Conservation (phyloP, 2,113 vertebrate genomes). For the Pleuronectes platessa region DNA sequence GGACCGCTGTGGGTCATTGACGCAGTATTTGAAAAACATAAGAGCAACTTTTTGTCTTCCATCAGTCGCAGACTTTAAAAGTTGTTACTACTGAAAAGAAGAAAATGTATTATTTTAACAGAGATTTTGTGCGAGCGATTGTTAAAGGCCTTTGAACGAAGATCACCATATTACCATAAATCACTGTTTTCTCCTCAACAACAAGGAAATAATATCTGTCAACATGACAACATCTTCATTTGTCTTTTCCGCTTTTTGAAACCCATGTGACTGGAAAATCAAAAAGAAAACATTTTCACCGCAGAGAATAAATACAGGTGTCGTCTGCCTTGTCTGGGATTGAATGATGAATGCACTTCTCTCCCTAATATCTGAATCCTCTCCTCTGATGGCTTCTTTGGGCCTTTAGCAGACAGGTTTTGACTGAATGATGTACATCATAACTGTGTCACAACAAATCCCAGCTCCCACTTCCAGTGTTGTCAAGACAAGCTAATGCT, state of each 20-base stretch:
- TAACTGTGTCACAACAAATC: conserved; percentile 44
- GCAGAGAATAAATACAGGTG: conserved; percentile 45
- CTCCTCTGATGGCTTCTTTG: conserved; percentile 42
- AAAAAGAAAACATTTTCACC: background rate
- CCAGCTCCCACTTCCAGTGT: conserved; percentile 20
- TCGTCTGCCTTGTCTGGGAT: conserved; percentile 46
- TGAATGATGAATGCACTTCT: conserved; percentile 19
- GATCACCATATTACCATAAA: background rate
- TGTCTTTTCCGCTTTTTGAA: conserved; percentile 1
- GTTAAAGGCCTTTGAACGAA: background rate
- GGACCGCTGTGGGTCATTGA: too few relatives aligned
- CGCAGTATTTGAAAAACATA: too few relatives aligned
- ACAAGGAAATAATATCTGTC: background rate
- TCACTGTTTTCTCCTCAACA: background rate
- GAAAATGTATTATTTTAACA: too few relatives aligned
- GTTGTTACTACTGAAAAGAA: too few relatives aligned
- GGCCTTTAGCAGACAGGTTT: conserved; percentile 35
- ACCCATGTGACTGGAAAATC: conserved; percentile 6
- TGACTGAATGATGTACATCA: conserved; percentile 61
- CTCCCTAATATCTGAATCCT: conserved; percentile 24
- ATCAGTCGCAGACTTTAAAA: too few relatives aligned
- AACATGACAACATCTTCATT: background rate
- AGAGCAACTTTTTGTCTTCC: too few relatives aligned
- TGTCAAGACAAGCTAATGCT: conserved; percentile 51
- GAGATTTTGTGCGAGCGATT: too few relatives aligned